Conservation (phyloP, 1,140 invertebrate species). For the Oedothorax gibbosus region DNA sequence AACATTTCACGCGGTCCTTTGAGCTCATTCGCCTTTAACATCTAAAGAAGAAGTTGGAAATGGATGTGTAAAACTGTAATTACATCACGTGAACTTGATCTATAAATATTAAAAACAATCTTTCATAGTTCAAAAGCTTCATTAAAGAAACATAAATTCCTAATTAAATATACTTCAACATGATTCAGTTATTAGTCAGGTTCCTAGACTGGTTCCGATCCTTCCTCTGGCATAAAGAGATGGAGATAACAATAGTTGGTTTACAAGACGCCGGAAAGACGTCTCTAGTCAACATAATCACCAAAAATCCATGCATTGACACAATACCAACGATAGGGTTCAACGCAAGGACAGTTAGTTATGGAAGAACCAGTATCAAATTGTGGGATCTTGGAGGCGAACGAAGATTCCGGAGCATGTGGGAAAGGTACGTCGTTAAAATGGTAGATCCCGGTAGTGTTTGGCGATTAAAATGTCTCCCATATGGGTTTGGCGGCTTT, state of each 20-base stretch:
- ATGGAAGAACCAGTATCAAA: constrained; percentile 28
- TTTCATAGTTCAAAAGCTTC: too few relatives aligned
- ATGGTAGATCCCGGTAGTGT: not conserved
- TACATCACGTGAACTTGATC: too few relatives aligned
- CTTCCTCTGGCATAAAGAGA: constrained; percentile 42
- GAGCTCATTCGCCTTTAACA: too few relatives aligned
- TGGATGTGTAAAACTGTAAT: too few relatives aligned
- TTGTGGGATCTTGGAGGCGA: constrained; percentile 54
- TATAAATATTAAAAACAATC: too few relatives aligned
- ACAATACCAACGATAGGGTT: constrained; percentile 52
- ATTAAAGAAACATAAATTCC: too few relatives aligned
- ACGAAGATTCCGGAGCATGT: constrained; percentile 41
- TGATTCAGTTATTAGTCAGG: constrained; percentile 13
- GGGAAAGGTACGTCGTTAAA: constrained; percentile 33
- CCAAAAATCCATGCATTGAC: not conserved
- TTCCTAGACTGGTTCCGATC: constrained; percentile 26
- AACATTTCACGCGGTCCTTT: too few relatives aligned
- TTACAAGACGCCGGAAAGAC: constrained; percentile 42
- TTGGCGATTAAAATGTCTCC: not conserved
- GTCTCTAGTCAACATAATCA: constrained; percentile 26
- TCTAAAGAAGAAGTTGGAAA: too few relatives aligned
- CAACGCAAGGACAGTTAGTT: constrained; percentile 14
- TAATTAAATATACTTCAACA: not conserved
- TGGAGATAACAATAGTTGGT: constrained; percentile 45
- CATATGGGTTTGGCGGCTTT: too few relatives aligned